Evolutionary conservation across 2,888 invertebrate species (phyloP), one percentile per base, ranked within the genome.

Genomic region (Aquatica leii): DNA sequence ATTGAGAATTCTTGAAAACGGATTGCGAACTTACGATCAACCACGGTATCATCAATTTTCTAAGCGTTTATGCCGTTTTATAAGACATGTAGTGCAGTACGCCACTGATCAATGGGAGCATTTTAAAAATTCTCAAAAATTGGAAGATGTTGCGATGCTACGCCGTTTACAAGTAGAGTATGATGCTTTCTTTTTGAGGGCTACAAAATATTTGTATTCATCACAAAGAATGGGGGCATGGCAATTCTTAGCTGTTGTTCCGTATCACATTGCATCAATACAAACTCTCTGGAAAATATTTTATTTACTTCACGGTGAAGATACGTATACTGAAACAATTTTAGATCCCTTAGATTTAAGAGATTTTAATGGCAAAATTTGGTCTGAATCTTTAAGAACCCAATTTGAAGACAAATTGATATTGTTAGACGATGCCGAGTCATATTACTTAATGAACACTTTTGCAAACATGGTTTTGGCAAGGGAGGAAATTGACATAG

Each of bases 241-340:
- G 90, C 93, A 94, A 78, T 93, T 92, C 81, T 85, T 93, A 71
- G 90, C 92, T 11, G 88, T 90, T 15, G 83, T 93, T 70, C 92
- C 93, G 0, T 91, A 88, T 74, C 82, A 84, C 65, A 81, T 84
- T 49, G 84, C 90, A 21, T 86, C 88, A 8, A 76, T 83, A 0
- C 79, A 81, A 50, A 85, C 86, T 3, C 76, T 89, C n/a, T 90
- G 90, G 90, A 85, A 86, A 73, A 83, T 90, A 59, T 89, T 87
- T 76, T 87, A 87, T 71, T 86, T 86, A 71, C 78, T 90, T 3
- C 88, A 88, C 70, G 81, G 84, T 49, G 85, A 85, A 0, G 86
- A 87, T 71, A 81, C 80, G 34, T 75, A 76, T 9, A 81, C 83
- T 8, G 70, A 72, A 14, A 70, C 75, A 20, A 76, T 79, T 65